Base-by-base conservation (phyloP, 2,888 invertebrate genomes). In the Pristionchus arcanus region DNA sequence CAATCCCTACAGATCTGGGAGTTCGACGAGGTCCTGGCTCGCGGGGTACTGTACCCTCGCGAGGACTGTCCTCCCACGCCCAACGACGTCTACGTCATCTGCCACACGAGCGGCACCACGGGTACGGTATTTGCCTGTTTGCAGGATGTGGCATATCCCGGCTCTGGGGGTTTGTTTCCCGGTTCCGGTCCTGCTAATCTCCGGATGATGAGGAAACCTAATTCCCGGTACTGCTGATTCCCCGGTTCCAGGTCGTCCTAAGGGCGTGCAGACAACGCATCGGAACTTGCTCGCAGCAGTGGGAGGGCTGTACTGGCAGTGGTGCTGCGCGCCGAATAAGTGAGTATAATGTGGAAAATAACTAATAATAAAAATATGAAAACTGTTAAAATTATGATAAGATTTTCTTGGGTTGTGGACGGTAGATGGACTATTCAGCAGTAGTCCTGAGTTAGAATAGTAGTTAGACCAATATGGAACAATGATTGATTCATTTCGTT, bases 211-310 rank as follows among this genome's bases (percentile, higher is more conserved):
- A 66, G 66, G 13, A 25, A 25, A 4, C 19, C 55, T n/a, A 28
- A 11, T 66, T 66, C 13, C 66, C 66, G 66, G 66, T 66, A 9
- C 42, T 11, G 13, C 66, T 66, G 28, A 66, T 66, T 66, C 28
- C 66, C 66, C 11, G 66, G 25, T 88, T 11, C n/a, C 84, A 93
- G 98, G 98, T 4, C 97, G 97, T 13, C 98, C 99, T 2, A 98
- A 99, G 96, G 99, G 99, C 86, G 98, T 98, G 55, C 98, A 98
- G 97, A 96, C 99, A 94, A 97, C 98, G 1, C 99, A 99, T 95
- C 97, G 97, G 95, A 98, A 98, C 95, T 97, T 98, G 37, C 97
- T 99, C 90, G 97, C 98, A 1, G 91, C 93, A 4, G 91, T 93
- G 87, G 91, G 92, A 2, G 94, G 94, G 7, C 91, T 93, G 28